phyloP scores from a whole-genome alignment of 2,888 invertebrate species.

The Mesoligia furuncula region DNA sequence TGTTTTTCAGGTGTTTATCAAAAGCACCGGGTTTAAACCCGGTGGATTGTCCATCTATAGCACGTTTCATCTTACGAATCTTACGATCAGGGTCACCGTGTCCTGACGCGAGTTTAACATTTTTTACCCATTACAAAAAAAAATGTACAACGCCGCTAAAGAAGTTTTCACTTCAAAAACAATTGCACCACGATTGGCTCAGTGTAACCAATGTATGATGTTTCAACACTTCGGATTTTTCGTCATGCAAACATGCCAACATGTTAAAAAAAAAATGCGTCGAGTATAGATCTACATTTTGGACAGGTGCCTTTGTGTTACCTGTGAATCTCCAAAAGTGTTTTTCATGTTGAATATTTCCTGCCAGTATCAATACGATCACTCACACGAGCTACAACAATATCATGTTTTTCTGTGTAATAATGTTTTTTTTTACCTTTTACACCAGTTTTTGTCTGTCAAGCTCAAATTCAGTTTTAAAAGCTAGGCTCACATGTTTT shows the following conservation, averaged over 20 bases:
- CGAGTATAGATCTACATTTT: neutral
- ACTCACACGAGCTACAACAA: neutral
- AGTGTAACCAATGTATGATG: neutral
- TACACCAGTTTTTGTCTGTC: neutral
- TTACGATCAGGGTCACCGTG: too few species aligned
- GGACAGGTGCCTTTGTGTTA: neutral
- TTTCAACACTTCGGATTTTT: neutral
- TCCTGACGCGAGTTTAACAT: too few species aligned
- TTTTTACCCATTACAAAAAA: too few species aligned
- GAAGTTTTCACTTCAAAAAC: too few species aligned
- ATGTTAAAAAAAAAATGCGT: neutral
- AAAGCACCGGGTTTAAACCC: too few species aligned
- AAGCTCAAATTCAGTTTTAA: neutral
- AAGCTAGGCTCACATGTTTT: neutral
- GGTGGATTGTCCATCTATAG: too few species aligned
- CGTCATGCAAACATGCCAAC: too few species aligned
- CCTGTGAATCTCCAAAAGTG: neutral
- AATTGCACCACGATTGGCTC: neutral
- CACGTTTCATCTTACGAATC: too few species aligned
- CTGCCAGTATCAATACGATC: constrained; percentile 3
- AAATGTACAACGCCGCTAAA: too few species aligned
- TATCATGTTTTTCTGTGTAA: constrained; percentile 14
- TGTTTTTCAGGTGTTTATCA: too few species aligned
- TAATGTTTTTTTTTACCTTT: neutral
- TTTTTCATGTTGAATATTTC: constrained; percentile 15